Percentiles rank a stretch among this genome's conserved stretches.
Conservation (phyloP, 2,888 invertebrate species). For the Platycheirus albimanus region DNA sequence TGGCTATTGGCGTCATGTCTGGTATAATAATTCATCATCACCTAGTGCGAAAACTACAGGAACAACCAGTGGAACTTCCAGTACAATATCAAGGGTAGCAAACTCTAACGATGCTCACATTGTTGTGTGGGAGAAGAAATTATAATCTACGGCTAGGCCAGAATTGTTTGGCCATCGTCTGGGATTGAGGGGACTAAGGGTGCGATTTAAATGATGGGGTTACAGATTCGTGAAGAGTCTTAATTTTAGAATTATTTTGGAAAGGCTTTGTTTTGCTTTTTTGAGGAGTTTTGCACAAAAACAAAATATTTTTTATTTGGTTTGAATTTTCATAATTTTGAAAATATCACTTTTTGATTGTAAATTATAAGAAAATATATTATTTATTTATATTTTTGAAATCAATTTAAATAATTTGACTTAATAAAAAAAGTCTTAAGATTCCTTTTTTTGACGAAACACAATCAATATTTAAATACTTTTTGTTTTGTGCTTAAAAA, state of each 20-base stretch:
- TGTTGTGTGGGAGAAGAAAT: conserved; percentile 94
- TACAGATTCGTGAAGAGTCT: background rate
- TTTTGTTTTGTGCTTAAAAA: background rate
- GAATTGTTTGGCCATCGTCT: conserved; percentile 64
- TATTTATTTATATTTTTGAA: too few species aligned
- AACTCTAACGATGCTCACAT: conserved; percentile 94
- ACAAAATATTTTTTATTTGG: background rate
- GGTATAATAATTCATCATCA: conserved; percentile 83
- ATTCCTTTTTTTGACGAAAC: background rate
- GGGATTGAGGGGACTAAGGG: conserved; percentile 58
- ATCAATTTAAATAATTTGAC: background rate
- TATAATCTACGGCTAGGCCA: conserved; percentile 83
- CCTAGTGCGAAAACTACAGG: conserved; percentile 75
- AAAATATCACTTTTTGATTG: too few species aligned
- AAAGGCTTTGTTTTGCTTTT: background rate
- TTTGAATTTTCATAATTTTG: background rate
- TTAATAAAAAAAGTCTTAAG: background rate
- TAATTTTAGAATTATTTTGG: background rate
- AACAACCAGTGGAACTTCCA: conserved; percentile 59
- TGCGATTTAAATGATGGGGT: conserved; percentile 62
- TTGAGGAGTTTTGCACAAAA: background rate
- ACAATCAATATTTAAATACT: too few species aligned
- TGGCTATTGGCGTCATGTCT: conserved; percentile 93
- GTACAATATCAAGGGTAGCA: conserved; percentile 84
- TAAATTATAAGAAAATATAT: too few species aligned